These are phyloP conservation scores for Aporophyla nigra DNA, from an alignment of 2,888 invertebrate genomes.

Conservation along the genomic window DNA sequence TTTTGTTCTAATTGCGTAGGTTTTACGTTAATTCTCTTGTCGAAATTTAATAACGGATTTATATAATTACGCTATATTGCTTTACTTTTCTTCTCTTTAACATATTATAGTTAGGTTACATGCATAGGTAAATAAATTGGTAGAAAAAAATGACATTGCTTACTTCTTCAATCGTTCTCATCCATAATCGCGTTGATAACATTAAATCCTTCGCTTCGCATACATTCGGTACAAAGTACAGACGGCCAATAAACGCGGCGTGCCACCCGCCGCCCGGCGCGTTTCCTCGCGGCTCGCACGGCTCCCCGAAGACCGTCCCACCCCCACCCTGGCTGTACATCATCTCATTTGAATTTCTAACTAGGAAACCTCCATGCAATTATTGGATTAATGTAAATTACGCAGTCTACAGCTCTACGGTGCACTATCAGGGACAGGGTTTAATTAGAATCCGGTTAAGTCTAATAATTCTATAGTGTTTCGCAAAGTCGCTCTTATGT, in stretches of 20 bases:
- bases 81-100: neutral
- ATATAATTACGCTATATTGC: neutral
- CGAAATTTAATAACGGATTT: neutral
- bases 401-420: conserved; percentile 93
- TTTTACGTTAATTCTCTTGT: neutral
- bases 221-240: conserved; percentile 58
- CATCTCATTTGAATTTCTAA: conserved; percentile 98
- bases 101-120: neutral
- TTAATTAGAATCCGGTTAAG: conserved; percentile 91
- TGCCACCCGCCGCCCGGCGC: conserved; percentile 70
- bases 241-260: conserved; percentile 74
- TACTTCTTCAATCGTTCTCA: neutral
- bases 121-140: neutral
- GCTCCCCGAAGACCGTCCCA: conserved; percentile 82
- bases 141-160: neutral
- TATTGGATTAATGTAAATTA: conserved; percentile 98
- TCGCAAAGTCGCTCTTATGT: conserved; percentile 78
- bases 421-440: conserved; percentile 90
- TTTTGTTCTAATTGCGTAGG: conserved; percentile 10
- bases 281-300: conserved; percentile 80
- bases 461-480: conserved; percentile 86
- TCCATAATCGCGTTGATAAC: conserved; percentile 11
- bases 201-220: conserved; percentile 22
- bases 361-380: conserved; percentile 98
- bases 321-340: conserved; percentile 91